Evolutionary conservation across 2,797 vertebrate species (phyloP), one percentile per base, ranked within the genome.

Genomic region (Pampus argenteus): DNA sequence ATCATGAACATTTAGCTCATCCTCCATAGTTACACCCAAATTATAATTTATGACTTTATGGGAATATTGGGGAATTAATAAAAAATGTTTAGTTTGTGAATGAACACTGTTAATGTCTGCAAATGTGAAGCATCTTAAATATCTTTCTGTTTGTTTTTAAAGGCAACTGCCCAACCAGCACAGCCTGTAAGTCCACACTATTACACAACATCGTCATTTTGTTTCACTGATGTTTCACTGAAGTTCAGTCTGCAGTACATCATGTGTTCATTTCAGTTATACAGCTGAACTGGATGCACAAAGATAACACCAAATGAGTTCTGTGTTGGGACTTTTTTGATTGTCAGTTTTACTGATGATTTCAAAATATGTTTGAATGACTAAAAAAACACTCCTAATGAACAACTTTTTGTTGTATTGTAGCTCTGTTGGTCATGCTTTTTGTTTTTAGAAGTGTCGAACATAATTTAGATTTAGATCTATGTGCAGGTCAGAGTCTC

Each of bases 171-270:
- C 36, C 95, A 96, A 76, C 81, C 95, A 86, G 94, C 92, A 75
- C 94, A 96, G 69, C 94, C 96, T 90, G 97, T 98, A 95, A 95
- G 97, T 95, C 93, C 72, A 47, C 10, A n/a, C 50, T 58, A 0
- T 26, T 13, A 36, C 57, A 51, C 11, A 18, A 8, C 29, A 52
- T 6, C 31, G n/a, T 4, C 29, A 3, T 17, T 44, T 10, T 40
- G 26, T 44, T 54, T 25, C 3, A 58, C 23, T 29, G 11, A 48
- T 14, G 34, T 36, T 36, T n/a, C n/a, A n/a, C n/a, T n/a, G 13
- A 6, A 38, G 1, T 56, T 63, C 34, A 4, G 6, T 36, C 5
- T 25, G 49, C 5, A 5, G 11, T 17, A 47, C 22, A 26, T 54
- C 22, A 38, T 5, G 1, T 14, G n/a, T 31, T 31, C 20, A 36